Base-by-base conservation (phyloP, 2,113 vertebrate genomes). In the Psilopogon haemacephalus region DNA sequence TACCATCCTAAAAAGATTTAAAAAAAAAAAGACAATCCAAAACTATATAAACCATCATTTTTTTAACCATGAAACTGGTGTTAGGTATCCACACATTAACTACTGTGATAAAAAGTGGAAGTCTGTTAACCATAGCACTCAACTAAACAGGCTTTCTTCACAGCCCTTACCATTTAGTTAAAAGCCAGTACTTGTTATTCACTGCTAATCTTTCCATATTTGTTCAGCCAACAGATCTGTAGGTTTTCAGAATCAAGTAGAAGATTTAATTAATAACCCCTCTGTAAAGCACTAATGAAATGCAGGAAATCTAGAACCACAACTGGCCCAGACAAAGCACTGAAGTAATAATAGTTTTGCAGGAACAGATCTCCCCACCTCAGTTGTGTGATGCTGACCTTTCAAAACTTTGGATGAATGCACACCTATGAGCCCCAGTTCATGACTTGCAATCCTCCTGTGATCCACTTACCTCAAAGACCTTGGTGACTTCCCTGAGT, bases 391-490 rank as follows among this genome's bases (percentile, higher is more conserved):
- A 62, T 8, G 5, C 50, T 28, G n/a, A 48, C 48, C 55, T 76
- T 82, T 4, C 8, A 1, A 46, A 50, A 44, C 59, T 42, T 0
- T 2, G 40, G 16, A 23, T 15, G 38, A 46, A 44, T 3, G 70
- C 52, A 27, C 46, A n/a, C 24, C 71, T 86, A n/a, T 17, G 40
- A 89, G 52, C 81, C 63, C 26, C 46, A 70, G 0, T 8, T 55
- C 19, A 1, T 3, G 46, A 54, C 58, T 88, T 4, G 0, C 0
- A 0, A 37, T 79, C 69, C 62, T 89, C 81, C 77, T 16, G 52
- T 6, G 27, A 83, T 40, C 54, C 79, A 94, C 93, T 95, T 93
- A 95, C 94, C 94, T 95, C 89, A 63, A 24, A 71, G 65, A 85
- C 55, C 81, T 28, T 6, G 81, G 67, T 3, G 46, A 73, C 28